A percentile compares a stretch with the other conserved stretches of the same genome.
These are phyloP conservation scores for Entomobrya proxima DNA, from an alignment of 2,888 invertebrate species.

Conservation along the genomic window DNA sequence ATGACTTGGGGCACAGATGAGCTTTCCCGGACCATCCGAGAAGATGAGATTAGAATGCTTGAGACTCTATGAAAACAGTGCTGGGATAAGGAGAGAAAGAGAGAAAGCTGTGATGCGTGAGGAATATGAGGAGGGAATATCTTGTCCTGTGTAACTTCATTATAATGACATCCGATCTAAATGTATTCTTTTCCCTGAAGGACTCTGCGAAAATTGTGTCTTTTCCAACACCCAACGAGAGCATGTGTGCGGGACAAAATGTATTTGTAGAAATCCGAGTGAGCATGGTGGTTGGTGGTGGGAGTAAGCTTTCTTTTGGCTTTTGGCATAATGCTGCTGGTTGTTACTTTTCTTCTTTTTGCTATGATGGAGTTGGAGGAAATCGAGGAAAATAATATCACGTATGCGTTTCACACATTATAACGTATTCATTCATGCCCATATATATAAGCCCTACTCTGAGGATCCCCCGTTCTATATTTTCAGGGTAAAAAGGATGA, in stretches of 20 bases:
- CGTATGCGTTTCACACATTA: neutral
- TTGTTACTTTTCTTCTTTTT: neutral
- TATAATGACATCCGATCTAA: conserved; percentile 58
- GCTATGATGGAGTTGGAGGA: neutral
- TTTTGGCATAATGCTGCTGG: too few relatives aligned
- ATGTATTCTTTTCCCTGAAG: conserved; percentile 60
- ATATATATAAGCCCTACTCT: too few relatives aligned
- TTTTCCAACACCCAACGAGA: neutral
- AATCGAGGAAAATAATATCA: conserved; percentile 21
- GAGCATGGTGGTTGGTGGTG: neutral
- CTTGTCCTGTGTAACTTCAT: conserved; percentile 47
- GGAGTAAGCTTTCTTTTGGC: neutral
- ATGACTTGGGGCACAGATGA: conserved; percentile 27
- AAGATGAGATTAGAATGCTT: conserved; percentile 33
- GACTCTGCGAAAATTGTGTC: conserved; percentile 12
- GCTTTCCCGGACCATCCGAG: neutral
- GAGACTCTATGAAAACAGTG: neutral
- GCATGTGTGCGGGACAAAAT: neutral
- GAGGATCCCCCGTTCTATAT: too few relatives aligned
- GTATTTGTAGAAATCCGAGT: neutral
- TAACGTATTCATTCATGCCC: too few relatives aligned
- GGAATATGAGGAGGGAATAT: conserved; percentile 13
- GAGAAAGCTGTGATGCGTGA: neutral
- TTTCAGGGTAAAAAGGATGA: too few relatives aligned
- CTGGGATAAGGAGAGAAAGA: neutral